Conservation (phyloP, 2,888 invertebrate species). For the Blastobasis adustella region DNA sequence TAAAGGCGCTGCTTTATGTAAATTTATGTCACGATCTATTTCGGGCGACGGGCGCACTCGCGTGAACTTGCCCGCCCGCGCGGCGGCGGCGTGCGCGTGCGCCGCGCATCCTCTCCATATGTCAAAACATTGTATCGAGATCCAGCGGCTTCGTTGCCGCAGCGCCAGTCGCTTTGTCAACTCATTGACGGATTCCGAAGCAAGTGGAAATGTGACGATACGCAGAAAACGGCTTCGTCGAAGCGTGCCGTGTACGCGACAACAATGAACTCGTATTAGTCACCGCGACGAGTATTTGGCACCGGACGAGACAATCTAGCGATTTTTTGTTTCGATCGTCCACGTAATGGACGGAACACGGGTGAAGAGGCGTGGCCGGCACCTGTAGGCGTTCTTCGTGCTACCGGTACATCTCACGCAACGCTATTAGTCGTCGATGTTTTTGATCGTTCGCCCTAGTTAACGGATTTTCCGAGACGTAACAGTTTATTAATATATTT, state of each 20-base stretch:
- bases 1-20: constrained; percentile 63
- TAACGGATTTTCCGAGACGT: too few species aligned
- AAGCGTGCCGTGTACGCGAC: not conserved
- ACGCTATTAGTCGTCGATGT: too few species aligned
- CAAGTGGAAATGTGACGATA: too few species aligned
- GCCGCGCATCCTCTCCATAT: constrained; percentile 8
- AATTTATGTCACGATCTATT: constrained; percentile 69
- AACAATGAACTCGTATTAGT: constrained; percentile 18
- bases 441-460: too few species aligned
- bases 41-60: constrained; percentile 43
- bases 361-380: not conserved
- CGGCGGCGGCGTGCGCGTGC: constrained; percentile 30
- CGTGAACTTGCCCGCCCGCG: constrained; percentile 49
- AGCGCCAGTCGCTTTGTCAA: too few species aligned
- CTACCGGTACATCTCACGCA: too few species aligned
- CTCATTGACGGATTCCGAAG: too few species aligned
- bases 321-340: constrained; percentile 1
- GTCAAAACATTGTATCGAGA: not conserved
- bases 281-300: constrained; percentile 20
- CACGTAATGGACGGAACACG: not conserved
- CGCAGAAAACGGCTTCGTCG: too few species aligned
- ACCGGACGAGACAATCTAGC: constrained; percentile 16
- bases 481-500: too few species aligned
- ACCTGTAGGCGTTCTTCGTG: too few species aligned
- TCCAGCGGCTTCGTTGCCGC: too few species aligned